phyloP scores from a whole-genome alignment of 2,797 vertebrate species.

The Artibeus jamaicensis region DNA sequence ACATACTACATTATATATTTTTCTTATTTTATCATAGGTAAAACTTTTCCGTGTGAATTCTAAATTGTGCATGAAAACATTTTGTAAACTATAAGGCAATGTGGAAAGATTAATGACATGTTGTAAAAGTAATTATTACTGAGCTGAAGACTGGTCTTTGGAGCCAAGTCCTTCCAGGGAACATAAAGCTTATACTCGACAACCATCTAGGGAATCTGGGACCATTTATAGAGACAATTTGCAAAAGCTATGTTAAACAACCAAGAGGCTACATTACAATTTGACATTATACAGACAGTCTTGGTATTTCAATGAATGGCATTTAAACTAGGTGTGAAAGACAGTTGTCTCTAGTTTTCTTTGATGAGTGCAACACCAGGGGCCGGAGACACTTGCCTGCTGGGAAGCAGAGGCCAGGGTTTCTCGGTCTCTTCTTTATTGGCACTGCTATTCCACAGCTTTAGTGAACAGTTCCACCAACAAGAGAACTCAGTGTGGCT shows the following conservation, averaged over 20 bases:
- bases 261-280: background rate
- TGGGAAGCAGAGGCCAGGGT: background rate
- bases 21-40: background rate
- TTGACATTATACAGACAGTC: background rate
- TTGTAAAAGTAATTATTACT: background rate
- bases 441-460: background rate
- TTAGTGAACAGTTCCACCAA: background rate
- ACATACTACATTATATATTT: background rate
- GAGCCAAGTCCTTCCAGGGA: background rate
- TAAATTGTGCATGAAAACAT: background rate
- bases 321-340: background rate
- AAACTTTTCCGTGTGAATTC: background rate
- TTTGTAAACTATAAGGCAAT: background rate
- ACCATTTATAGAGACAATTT: background rate
- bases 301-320: background rate
- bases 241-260: background rate
- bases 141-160: background rate
- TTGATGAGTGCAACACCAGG: background rate
- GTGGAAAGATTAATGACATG: background rate
- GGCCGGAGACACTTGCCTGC: background rate
- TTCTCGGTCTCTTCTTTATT: background rate
- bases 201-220: background rate
- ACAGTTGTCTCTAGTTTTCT: background rate
- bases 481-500: background rate
- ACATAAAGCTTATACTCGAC: background rate